These are phyloP conservation scores for Syrphus vitripennis DNA, from an alignment of 2,888 invertebrate genomes.

Conservation along the genomic window DNA sequence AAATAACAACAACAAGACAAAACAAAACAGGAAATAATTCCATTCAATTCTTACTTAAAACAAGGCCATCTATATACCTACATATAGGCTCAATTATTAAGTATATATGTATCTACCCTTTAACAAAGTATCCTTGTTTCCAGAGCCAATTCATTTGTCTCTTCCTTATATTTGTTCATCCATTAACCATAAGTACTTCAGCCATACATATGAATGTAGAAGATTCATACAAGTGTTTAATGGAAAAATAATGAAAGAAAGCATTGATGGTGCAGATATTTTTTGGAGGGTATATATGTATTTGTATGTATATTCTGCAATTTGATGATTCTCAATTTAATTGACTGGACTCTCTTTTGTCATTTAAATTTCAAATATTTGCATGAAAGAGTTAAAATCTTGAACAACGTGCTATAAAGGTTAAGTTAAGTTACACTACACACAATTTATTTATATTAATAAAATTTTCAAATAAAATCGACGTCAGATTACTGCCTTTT, in stretches of 20 bases:
- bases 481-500: too few relatives aligned
- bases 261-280: neutral
- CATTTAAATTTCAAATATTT: neutral
- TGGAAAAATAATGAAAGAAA: slow-evolving; percentile 6
- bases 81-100: neutral
- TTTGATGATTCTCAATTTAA: neutral
- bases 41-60: neutral
- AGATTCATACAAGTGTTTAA: slow-evolving; percentile 7
- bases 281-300: neutral
- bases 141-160: neutral
- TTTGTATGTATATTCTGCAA: too few relatives aligned
- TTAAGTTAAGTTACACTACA: too few relatives aligned
- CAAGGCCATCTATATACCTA: neutral
- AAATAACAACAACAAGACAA: neutral
- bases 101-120: slow-evolving; percentile 1
- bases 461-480: too few relatives aligned
- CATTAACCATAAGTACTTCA: slow-evolving; percentile 8
- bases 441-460: too few relatives aligned
- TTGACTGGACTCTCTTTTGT: neutral
- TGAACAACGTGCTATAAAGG: too few relatives aligned
- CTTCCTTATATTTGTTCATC: neutral
- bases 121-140: neutral
- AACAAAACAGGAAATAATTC: neutral
- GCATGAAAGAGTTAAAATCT: neutral
- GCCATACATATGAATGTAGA: neutral